phyloP scores from a whole-genome alignment of 2,888 invertebrate species.

The Proisotoma minuta region DNA sequence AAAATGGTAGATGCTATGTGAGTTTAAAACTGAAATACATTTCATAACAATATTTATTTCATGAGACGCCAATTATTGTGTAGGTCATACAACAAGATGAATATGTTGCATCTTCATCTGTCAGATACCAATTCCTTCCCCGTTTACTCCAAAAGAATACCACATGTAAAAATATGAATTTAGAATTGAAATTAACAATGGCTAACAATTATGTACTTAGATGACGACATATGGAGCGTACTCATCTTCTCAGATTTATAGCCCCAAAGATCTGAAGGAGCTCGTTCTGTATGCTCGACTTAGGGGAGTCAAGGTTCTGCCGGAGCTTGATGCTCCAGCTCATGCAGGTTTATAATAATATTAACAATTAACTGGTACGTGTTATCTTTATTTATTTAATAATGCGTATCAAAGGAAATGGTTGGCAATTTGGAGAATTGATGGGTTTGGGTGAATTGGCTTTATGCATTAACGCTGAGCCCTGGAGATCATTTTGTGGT shows the following conservation, averaged over 20 bases:
- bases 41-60: too few relatives aligned
- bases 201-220: background rate
- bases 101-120: slow-evolving; percentile 53
- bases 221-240: slow-evolving; percentile 63
- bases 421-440: slow-evolving; percentile 47
- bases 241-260: slow-evolving; percentile 62
- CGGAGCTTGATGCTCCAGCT: slow-evolving; percentile 49
- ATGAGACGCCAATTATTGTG: too few relatives aligned
- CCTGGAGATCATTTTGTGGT: slow-evolving; percentile 61
- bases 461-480: slow-evolving; percentile 70
- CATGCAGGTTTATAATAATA: slow-evolving; percentile 37
- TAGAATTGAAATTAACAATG: background rate
- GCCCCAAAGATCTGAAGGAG: slow-evolving; percentile 57
- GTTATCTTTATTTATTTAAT: background rate
- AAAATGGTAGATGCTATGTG: slow-evolving; percentile 78
- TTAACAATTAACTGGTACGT: background rate
- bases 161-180: slow-evolving; percentile 47
- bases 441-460: slow-evolving; percentile 70
- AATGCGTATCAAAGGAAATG: background rate
- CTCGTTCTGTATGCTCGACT: slow-evolving; percentile 54
- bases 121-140: slow-evolving; percentile 57
- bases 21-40: too few relatives aligned
- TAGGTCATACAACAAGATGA: slow-evolving; percentile 71
- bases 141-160: slow-evolving; percentile 51
- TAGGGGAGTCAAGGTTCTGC: slow-evolving; percentile 52